A percentile compares a stretch with the other conserved stretches of the same genome.
Evolutionary conservation across 30 jellyfish, hydroid and myxozoan genomes (phyloP).

Genomic region (Haliclystus octoradiatus): DNA sequence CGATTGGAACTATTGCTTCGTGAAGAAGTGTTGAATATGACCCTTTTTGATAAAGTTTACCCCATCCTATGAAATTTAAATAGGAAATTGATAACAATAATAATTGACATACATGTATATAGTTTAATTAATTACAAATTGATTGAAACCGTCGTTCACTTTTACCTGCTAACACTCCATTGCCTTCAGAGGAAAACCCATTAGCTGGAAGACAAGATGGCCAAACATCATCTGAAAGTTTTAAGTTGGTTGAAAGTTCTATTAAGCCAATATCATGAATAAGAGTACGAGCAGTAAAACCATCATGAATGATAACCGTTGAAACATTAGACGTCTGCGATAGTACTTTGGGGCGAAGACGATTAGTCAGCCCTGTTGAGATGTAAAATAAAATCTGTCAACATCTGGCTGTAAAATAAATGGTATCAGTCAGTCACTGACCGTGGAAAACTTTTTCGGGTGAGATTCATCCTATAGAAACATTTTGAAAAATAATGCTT

Average conservation of each 20-base stretch:
- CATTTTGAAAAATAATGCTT: too few relatives aligned
- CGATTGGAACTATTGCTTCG: conserved; percentile 56
- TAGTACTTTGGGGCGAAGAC: conserved; percentile 10
- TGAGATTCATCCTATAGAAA: too few relatives aligned
- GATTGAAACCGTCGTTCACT: not conserved
- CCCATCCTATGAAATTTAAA: conserved; percentile 71
- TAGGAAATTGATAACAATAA: not conserved
- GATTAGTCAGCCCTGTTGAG: too few relatives aligned
- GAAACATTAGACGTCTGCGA: conserved; percentile 12
- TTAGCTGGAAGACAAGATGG: conserved; percentile 58
- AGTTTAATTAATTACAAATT: not conserved
- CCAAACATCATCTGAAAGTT: conserved; percentile 39
- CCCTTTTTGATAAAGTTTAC: conserved; percentile 34
- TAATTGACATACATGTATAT: not conserved
- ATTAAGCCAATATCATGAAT: conserved; percentile 57
- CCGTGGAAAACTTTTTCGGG: too few relatives aligned
- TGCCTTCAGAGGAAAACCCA: not conserved
- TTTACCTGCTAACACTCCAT: not conserved
- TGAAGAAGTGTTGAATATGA: conserved; percentile 24
- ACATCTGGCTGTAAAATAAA: too few relatives aligned
- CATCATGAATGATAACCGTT: conserved; percentile 36
- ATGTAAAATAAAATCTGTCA: too few relatives aligned
- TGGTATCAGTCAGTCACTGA: too few relatives aligned
- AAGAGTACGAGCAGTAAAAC: conserved; percentile 29
- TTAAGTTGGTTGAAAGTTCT: conserved; percentile 5